Conservation (phyloP, 2,797 vertebrate genomes). For the Scleropages formosus region DNA sequence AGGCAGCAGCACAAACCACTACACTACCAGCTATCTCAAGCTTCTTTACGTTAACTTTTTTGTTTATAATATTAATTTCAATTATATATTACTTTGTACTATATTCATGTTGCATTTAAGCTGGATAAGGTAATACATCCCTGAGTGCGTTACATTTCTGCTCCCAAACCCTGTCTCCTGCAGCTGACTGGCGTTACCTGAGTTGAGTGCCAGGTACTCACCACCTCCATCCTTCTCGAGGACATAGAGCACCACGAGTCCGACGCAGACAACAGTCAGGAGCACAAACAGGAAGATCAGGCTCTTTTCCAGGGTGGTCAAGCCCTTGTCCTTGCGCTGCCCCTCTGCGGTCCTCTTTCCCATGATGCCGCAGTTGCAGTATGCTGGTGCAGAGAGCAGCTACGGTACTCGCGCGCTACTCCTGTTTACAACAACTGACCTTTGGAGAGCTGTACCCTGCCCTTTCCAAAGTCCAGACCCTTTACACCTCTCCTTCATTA, state of each 20-base stretch:
- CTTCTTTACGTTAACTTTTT: too few relatives aligned
- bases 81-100: too few relatives aligned
- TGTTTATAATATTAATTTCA: too few relatives aligned
- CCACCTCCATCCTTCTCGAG: conserved; percentile 45
- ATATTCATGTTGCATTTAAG: too few relatives aligned
- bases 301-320: conserved; percentile 60
- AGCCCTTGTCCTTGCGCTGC: conserved; percentile 31
- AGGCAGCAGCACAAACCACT: too few relatives aligned
- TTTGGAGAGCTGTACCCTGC: conserved; percentile 58
- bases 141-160: too few relatives aligned
- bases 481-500: not conserved
- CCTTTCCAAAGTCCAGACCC: conserved; percentile 10
- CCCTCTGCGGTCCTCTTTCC: conserved; percentile 39
- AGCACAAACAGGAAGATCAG: conserved; percentile 67
- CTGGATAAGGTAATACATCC: too few relatives aligned
- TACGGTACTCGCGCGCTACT: not conserved
- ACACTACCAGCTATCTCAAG: too few relatives aligned
- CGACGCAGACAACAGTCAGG: conserved; percentile 58
- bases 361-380: conserved; percentile 32
- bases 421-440: conserved; percentile 41
- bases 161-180: too few relatives aligned
- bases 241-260: conserved; percentile 59
- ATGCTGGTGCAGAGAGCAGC: not conserved
- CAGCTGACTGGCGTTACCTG: not conserved
- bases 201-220: conserved; percentile 45